Evolutionary conservation across 1,140 invertebrate genomes (phyloP), one percentile per base, ranked within the genome.

Genomic region (Plodia interpunctella): DNA sequence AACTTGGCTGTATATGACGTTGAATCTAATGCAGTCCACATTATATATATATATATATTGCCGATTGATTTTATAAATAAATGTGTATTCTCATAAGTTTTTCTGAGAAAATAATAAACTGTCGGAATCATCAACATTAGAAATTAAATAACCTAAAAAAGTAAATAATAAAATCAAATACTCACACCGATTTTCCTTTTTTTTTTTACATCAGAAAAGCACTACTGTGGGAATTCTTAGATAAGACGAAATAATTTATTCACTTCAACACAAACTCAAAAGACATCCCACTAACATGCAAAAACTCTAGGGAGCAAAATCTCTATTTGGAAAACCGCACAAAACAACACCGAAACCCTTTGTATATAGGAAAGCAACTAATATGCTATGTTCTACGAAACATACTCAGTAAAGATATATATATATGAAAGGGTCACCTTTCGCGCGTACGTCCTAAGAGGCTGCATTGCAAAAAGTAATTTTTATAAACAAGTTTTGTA

Each of bases 401-500:
- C 19, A 51, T 57, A 72, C 72, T 79, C 73, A 70, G 73, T 44
- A 57, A 61, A 50, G 49, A 32, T 55, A 76, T 76, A 44, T 74
- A 80, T 77, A 72, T 76, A 72, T 69, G 70, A 78, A 80, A 82
- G 32, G 53, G n/a, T 76, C 72, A 77, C 85, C 85, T 88, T 88
- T 71, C 81, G 74, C 74, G 83, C 80, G 78, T 88, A 83, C 60
- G 80, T 88, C 85, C 85, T 82, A 81, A 83, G 74, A 63, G 83
- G 85, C 85, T 87, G 85, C 85, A 62, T 78, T 82, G 80, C 72
- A 82, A 79, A 86, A 88, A 77, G 63, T 70, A 57, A 67, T 61
- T 58, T 60, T 50, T 58, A n/a, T 44, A 44, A 44, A 32, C 30
- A 32, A 6, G 30, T 32, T 32, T 32, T 10, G 10, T 32, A 5